Evolutionary conservation across 2,888 invertebrate species (phyloP), one percentile per base, ranked within the genome.

Genomic region (Amiota mariae): DNA sequence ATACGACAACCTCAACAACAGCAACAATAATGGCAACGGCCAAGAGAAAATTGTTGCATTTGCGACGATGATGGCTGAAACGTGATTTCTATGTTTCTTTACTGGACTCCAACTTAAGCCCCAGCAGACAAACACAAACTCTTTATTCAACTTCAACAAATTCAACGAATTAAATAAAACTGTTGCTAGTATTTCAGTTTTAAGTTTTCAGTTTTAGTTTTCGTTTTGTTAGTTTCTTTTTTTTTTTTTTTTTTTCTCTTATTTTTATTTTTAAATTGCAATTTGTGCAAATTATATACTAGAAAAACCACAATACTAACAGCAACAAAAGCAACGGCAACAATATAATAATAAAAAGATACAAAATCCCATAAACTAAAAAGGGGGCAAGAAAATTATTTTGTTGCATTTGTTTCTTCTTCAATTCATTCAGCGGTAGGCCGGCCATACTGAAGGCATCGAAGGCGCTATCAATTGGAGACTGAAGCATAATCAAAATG

Each of bases 11-110:
- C 24, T n/a, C 46, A 24, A 47, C 36, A 20, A 49, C 68, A 49
- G 11, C 66, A 64, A 56, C 56, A 36, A 36, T 36, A 36, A 36
- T 36, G 36, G 36, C 36, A 36, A 36, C 3, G 36, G 8, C 36
- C 36, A 72, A 64, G 13, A 54, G 76, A 77, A 85, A 84, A 85
- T 85, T 85, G 84, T 84, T 84, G 82, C 81, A 83, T 87, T 86
- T 84, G 82, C 82, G 79, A 81, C 81, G 82, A 82, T 87, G 87
- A 87, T 86, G 84, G 85, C 79, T 68, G 79, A 86, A 87, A 87
- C 86, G 86, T 87, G 86, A 87, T 87, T 85, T 87, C 85, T 85
- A 84, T 82, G 81, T 80, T 82, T 84, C 49, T n/a, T 20, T 74
- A 83, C 71, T 71, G 72, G 67, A 74, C 71, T 61, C 36, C 36